Base-by-base conservation (phyloP, 2,888 invertebrate genomes). In the Chrysolina haemoptera region DNA sequence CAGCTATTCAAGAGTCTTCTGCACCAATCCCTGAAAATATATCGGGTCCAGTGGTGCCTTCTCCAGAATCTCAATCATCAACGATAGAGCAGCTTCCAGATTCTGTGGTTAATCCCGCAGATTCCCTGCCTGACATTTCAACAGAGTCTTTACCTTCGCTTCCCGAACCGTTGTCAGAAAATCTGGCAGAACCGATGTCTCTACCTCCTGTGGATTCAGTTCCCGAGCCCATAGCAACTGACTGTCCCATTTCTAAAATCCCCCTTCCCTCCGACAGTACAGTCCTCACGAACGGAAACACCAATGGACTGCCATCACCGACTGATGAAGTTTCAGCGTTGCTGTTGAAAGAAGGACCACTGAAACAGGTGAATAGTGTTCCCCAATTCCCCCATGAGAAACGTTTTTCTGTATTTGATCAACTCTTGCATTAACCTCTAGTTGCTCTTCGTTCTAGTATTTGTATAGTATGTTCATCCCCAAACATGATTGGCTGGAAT, bases 291-390 rank as follows among this genome's bases (percentile, higher is more conserved):
- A 88, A 88, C 82, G 88, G 88, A 78, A 86, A 84, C 76, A 82
- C 86, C 73, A 86, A 87, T 83, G 88, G 87, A 83, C 83, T 85
- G 72, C 85, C 86, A 65, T 86, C 90, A 50, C 85, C 86, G 65
- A 80, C 82, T 40, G 86, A 84, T 68, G 87, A 87, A 35, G 71
- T 71, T 63, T 53, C 63, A 62, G 63, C 63, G 41, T 53, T 50
- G 62, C 81, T 87, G 80, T 89, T 87, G 82, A 77, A 89, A 89
- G 91, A 75, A 66, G 89, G 79, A 90, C 90, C 86, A 89, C 89
- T 90, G 89, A 91, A 88, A 87, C 88, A 88, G 88, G 88, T 88
- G 88, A 88, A 86, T 87, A 86, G 81, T 76, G 77, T 79, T 67
- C 55, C 67, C 53, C 67, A 16, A 50, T 12, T 50, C 50, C 16